These are phyloP conservation scores for Drosophila sproati DNA, from an alignment of 1,140 invertebrate species.

Conservation along the genomic window DNA sequence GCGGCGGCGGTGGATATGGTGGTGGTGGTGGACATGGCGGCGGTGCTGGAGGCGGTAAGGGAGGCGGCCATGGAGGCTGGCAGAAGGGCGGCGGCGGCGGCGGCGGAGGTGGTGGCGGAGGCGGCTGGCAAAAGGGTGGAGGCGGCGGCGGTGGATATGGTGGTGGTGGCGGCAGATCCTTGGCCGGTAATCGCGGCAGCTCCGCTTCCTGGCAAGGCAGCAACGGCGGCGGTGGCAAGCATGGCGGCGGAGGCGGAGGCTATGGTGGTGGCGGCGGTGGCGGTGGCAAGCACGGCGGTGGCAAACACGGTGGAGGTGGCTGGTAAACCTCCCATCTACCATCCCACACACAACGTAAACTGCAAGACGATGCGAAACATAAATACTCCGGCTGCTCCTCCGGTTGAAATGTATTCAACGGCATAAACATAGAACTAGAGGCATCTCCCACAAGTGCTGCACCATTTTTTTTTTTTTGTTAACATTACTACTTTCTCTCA, in stretches of 20 bases:
- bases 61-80: conserved; percentile 10
- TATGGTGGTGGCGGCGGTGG: conserved; percentile 32
- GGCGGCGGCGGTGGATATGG: conserved; percentile 38
- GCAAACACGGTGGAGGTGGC: conserved; percentile 54
- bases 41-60: conserved; percentile 32
- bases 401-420: conserved; percentile 52
- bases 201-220: conserved; percentile 53
- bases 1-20: conserved; percentile 34
- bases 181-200: conserved; percentile 60
- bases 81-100: conserved; percentile 29
- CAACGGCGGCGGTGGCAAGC: conserved; percentile 34
- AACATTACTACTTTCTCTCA: conserved; percentile 35
- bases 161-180: conserved; percentile 42
- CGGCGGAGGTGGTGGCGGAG: conserved; percentile 9
- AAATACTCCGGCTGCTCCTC: conserved; percentile 43
- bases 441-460: conserved; percentile 19
- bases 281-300: conserved; percentile 55
- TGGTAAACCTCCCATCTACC: conserved; percentile 48
- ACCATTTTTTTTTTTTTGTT: conserved; percentile 16
- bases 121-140: conserved; percentile 34
- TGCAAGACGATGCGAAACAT: conserved; percentile 28
- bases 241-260: conserved; percentile 43
- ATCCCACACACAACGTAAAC: conserved; percentile 19
- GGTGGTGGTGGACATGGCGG: conserved; percentile 13
- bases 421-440: conserved; percentile 48